Base-by-base conservation (phyloP, 2,888 invertebrate species). In the Agelastica alni region DNA sequence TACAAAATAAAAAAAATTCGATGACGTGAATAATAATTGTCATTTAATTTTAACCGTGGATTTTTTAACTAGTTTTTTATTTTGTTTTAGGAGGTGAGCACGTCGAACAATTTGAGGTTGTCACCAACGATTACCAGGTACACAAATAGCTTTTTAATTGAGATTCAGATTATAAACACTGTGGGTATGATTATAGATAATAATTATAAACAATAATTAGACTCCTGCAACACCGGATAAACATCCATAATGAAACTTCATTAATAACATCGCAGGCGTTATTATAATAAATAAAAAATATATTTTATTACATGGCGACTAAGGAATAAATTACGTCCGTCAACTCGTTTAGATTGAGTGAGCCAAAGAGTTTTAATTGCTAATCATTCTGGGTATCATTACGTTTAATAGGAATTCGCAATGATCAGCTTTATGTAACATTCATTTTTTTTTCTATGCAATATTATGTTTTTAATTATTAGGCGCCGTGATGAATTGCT, bases 141-240 rank as follows among this genome's bases (percentile, higher is more conserved):
- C 74, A 73, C 71, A 75, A 75, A 75, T 75, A 74, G 72, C 71
- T 72, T 75, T 75, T 72, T 75, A 75, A 75, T 75, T 74, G 70
- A 66, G 56, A 60, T 58, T 58, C 59, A 60, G 53, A 61, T 64
- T 53, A 66, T 68, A 71, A 71, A 72, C 63, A 67, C 66, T 63
- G n/a, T 65, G 61, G 66, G 56, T 67, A 70, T 73, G 58, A 62
- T 62, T 62, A 56, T 47, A 49, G 43, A 32, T 37, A 55, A 65
- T 73, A 74, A 74, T 75, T 75, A 75, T 70, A 69, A 71, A 70
- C 65, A 68, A 70, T 75, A 74, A 75, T 72, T 72, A 70, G 61
- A 64, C 58, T 63, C 67, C 61, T 62, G 68, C 68, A 75, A 75
- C 75, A 64, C 75, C 75, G 76, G 76, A 76, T 75, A 75, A 70